phyloP scores from a whole-genome alignment of 2,113 vertebrate species.

The Fulica atra region DNA sequence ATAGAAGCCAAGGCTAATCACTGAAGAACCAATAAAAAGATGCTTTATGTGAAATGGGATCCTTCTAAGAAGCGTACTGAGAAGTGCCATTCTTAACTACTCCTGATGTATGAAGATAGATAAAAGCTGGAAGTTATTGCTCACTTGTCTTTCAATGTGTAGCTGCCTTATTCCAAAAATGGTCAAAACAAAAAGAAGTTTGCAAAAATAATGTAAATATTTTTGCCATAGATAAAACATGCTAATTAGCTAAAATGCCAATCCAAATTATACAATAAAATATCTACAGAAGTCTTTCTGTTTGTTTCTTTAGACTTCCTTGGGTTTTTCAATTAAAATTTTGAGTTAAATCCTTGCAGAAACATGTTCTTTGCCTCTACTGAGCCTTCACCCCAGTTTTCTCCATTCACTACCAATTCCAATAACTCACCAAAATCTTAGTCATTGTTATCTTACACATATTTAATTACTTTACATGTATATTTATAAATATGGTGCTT shows the following conservation, averaged over 20 bases:
- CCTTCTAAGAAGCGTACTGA: neutral
- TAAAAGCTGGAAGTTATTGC: neutral
- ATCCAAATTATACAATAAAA: neutral
- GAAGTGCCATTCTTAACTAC: neutral
- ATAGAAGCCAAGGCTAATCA: neutral
- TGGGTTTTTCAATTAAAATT: neutral
- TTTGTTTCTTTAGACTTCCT: neutral
- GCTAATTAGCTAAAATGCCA: neutral
- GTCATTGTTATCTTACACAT: neutral
- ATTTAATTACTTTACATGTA: rapidly evolving
- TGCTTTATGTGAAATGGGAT: neutral
- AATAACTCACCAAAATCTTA: neutral
- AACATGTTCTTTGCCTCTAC: neutral
- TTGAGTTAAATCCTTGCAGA: neutral
- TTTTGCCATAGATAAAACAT: neutral
- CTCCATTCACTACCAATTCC: neutral
- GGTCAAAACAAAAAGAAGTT: neutral
- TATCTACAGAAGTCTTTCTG: neutral
- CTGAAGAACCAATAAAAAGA: neutral
- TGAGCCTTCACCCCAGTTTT: neutral
- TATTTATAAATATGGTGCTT: neutral
- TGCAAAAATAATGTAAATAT: neutral
- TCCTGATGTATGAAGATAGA: neutral
- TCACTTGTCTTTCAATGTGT: rapidly evolving
- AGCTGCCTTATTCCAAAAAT: neutral